Percentiles rank a stretch among this genome's conserved stretches.
Evolutionary conservation across 2,797 vertebrate genomes (phyloP).

Genomic region (Chiroxiphia lanceolata): DNA sequence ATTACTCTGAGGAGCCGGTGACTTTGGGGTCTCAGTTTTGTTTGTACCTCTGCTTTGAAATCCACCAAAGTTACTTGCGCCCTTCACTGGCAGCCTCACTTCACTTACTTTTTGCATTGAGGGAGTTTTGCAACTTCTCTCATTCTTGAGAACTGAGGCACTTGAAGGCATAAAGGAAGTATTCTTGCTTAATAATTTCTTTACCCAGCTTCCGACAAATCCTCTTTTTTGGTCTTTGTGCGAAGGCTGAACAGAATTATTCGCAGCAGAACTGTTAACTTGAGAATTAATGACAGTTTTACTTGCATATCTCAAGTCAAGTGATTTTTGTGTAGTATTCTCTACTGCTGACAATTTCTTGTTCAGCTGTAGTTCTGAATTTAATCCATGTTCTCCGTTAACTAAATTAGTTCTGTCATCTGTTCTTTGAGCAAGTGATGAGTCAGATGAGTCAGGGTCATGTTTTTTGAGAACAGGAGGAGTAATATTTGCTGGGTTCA

Average conservation of each 20-base stretch:
- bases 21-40: background rate
- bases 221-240: conserved; percentile 62
- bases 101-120: conserved; percentile 36
- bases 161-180: conserved; percentile 69
- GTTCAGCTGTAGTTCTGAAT: background rate
- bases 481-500: background rate
- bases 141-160: conserved; percentile 45
- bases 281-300: conserved; percentile 6
- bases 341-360: background rate
- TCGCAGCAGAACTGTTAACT: background rate
- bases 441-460: background rate
- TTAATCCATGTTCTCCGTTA: background rate
- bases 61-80: conserved; percentile 85
- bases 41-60: conserved; percentile 75
- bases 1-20: background rate
- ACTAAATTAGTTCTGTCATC: background rate
- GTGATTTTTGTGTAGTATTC: background rate
- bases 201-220: conserved; percentile 76
- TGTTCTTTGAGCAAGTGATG: background rate
- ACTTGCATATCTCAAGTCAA: conserved; percentile 13
- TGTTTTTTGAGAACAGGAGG: background rate
- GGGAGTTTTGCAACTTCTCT: conserved; percentile 26
- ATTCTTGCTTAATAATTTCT: conserved; percentile 68
- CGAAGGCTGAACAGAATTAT: conserved; percentile 13
- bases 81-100: conserved; percentile 75